A percentile compares a stretch with the other conserved stretches of the same genome.
These are phyloP conservation scores for Kryptolebias ocellatus DNA, from an alignment of 2,797 vertebrate genomes.

Conservation along the genomic window DNA sequence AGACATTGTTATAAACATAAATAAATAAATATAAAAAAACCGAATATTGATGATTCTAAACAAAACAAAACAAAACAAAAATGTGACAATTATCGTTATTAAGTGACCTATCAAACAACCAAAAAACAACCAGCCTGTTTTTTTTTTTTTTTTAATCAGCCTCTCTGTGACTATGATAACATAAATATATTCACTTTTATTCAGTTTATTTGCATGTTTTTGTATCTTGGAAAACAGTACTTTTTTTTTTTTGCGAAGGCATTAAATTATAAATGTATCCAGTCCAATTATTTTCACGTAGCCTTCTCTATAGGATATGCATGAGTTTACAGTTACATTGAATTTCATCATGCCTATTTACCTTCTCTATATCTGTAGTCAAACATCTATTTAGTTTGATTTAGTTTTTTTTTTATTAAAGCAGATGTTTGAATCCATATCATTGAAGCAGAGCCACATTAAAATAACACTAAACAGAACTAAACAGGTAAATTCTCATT, in stretches of 20 bases:
- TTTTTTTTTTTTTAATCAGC: neutral
- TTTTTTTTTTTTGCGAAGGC: constrained; percentile 1
- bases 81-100: neutral
- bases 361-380: neutral
- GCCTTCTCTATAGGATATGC: neutral
- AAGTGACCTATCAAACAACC: neutral
- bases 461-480: no score
- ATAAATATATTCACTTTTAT: constrained; percentile 45
- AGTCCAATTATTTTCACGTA: neutral
- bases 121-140: neutral
- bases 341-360: neutral
- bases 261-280: neutral
- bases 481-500: no score
- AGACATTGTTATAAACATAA: neutral
- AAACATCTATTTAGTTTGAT: no score
- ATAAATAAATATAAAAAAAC: neutral
- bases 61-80: neutral
- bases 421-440: no score
- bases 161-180: constrained; percentile 28
- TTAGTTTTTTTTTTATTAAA: no score
- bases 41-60: neutral
- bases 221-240: constrained; percentile 25
- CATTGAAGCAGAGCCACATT: no score
- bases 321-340: constrained; percentile 6
- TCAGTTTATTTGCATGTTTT: constrained; percentile 33